phyloP scores from a whole-genome alignment of 2,113 vertebrate species.

The cat (Felis catus) region F.catus_Fca126_mat1.0 CM031413.1:51957001-51957500 shows the following conservation, averaged over 20 bases:
- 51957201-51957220: neutral
- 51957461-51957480: neutral
- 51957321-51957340: neutral
- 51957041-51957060: slow-evolving; percentile 35
- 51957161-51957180: neutral
- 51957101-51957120: slow-evolving; percentile 11
- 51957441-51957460: neutral
- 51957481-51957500: neutral
- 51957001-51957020: slow-evolving; percentile 10
- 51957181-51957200: neutral
- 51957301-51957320: neutral
- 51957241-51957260: neutral
- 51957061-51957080: slow-evolving; percentile 57
- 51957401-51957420: neutral
- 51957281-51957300: neutral
- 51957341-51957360: neutral
- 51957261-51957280: neutral
- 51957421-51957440: neutral
- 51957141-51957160: neutral
- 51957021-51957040: slow-evolving; percentile 18
- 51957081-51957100: slow-evolving; percentile 35
- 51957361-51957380: neutral
- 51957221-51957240: neutral
- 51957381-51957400: neutral
- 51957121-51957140: neutral